Evolutionary conservation across 23 tunicate genomes (phyloP).

Genomic region (Ciona savignyi): DNA sequence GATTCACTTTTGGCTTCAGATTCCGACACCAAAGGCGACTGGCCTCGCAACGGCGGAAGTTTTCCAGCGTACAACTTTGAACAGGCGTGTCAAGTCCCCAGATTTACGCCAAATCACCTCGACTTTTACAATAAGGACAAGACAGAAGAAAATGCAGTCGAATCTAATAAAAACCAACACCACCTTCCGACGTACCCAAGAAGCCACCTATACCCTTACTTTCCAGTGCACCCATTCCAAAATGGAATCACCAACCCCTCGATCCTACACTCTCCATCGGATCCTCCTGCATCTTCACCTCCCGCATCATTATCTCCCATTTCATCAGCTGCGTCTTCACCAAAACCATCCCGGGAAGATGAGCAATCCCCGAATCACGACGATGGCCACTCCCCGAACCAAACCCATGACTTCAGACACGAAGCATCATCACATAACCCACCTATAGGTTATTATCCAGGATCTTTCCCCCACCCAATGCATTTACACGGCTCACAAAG

Average conservation of each 20-base stretch:
- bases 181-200: no score
- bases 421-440: neutral
- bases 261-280: no score
- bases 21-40: neutral
- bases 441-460: neutral
- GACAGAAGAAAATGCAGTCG: no score
- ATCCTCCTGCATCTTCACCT: neutral
- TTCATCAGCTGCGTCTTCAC: neutral
- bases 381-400: neutral
- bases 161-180: no score
- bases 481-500: neutral
- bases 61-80: no score
- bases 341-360: neutral
- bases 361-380: neutral
- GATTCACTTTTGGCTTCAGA: constrained; percentile 12
- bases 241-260: no score
- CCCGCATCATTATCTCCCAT: no score
- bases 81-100: neutral
- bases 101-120: neutral
- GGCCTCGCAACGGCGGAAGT: no score
- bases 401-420: neutral
- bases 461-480: constrained; percentile 3
- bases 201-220: no score
- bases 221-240: no score
- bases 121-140: no score